Percentiles rank a stretch among this genome's conserved stretches.
phyloP scores from a whole-genome alignment of 2,797 vertebrate species.

The Lagorchestes hirsutus region DNA sequence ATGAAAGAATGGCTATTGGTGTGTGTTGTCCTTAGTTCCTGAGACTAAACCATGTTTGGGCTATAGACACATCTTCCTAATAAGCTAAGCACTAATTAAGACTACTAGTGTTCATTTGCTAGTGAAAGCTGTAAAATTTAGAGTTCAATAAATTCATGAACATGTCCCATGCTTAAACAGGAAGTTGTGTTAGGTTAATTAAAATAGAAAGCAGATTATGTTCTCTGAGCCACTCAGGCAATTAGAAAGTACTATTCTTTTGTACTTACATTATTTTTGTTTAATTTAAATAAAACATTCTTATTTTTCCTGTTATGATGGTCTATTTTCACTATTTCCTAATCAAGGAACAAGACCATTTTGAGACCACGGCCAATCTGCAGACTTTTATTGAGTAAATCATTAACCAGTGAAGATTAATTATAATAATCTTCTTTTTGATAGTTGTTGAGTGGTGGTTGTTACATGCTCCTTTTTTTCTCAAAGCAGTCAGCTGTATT shows the following conservation, averaged over 20 bases:
- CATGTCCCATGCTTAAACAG: constrained; percentile 18
- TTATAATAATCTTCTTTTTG: constrained; percentile 46
- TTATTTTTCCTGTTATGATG: constrained; percentile 21
- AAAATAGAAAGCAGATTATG: constrained; percentile 42
- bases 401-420: constrained; percentile 15
- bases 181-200: constrained; percentile 44
- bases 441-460: constrained; percentile 21
- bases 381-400: constrained; percentile 26
- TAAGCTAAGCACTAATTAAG: not conserved
- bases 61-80: constrained; percentile 50
- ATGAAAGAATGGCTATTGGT: constrained; percentile 26
- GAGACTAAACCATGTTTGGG: constrained; percentile 54
- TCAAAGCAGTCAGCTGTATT: constrained; percentile 38
- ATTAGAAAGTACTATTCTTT: constrained; percentile 44
- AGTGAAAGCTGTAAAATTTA: constrained; percentile 14
- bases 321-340: constrained; percentile 43
- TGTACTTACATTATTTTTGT: constrained; percentile 42
- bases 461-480: constrained; percentile 57
- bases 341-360: constrained; percentile 28
- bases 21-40: constrained; percentile 26
- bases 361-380: constrained; percentile 22
- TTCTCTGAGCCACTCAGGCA: constrained; percentile 49
- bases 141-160: constrained; percentile 38
- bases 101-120: constrained; percentile 38
- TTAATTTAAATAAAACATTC: constrained; percentile 64